phyloP scores from a whole-genome alignment of 1,140 invertebrate genomes.

The Pectinophora gossypiella region DNA sequence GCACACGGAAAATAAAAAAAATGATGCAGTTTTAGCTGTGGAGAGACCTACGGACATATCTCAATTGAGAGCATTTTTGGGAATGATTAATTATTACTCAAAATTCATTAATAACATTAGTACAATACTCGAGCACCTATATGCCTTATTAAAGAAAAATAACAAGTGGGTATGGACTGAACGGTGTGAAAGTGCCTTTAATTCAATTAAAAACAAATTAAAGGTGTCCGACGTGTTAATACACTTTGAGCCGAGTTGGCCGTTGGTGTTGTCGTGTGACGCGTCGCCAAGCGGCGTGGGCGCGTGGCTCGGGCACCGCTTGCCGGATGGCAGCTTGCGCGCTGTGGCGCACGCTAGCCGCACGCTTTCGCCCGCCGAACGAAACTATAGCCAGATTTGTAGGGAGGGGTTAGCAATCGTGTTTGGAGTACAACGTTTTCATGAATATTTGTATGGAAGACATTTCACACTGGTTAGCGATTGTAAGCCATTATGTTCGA shows the following conservation, averaged over 20 bases:
- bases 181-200: constrained; percentile 27
- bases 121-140: constrained; percentile 12
- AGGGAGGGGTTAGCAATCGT: neutral
- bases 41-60: constrained; percentile 5
- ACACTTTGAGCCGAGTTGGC: constrained; percentile 43
- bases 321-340: too few species aligned
- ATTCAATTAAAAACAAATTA: constrained; percentile 25
- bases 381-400: neutral
- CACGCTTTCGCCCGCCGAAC: neutral
- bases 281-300: constrained; percentile 18
- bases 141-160: constrained; percentile 29
- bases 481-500: neutral
- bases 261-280: constrained; percentile 49
- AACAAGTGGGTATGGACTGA: constrained; percentile 22
- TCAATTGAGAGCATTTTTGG: constrained; percentile 35
- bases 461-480: neutral
- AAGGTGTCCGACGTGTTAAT: constrained; percentile 28
- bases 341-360: neutral
- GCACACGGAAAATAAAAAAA: constrained; percentile 13
- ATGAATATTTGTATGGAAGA: neutral
- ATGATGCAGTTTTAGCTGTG: constrained; percentile 6
- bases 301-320: neutral
- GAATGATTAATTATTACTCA: constrained; percentile 34
- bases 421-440: neutral
- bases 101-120: constrained; percentile 32